These are phyloP conservation scores for Chironomus riparius DNA, from an alignment of 2,888 invertebrate species.

Conservation along the genomic window DNA sequence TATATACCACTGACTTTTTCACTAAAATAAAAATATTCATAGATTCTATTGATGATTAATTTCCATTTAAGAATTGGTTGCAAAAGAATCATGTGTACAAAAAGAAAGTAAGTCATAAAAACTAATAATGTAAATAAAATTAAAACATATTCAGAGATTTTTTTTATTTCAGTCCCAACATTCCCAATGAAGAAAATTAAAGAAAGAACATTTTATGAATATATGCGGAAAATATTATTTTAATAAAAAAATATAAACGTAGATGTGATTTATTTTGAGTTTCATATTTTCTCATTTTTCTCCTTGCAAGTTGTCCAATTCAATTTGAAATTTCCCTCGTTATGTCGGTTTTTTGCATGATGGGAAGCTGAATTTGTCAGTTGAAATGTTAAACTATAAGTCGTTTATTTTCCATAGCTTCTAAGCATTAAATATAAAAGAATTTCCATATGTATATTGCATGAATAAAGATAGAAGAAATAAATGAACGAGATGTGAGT, in stretches of 20 bases:
- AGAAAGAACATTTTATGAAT: neutral
- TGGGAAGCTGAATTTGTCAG: neutral
- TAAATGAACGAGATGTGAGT: neutral
- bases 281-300: neutral
- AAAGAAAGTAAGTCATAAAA: too few species aligned
- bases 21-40: too few species aligned
- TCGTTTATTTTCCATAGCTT: too few species aligned
- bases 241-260: constrained; percentile 8
- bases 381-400: too few species aligned
- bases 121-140: too few species aligned
- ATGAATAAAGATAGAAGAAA: neutral
- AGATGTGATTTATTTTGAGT: constrained; percentile 10
- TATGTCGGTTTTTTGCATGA: neutral
- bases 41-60: too few species aligned
- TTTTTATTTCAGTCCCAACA: too few species aligned
- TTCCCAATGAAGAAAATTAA: too few species aligned
- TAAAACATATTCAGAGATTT: too few species aligned
- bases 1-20: too few species aligned
- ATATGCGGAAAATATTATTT: neutral
- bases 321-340: constrained; percentile 3
- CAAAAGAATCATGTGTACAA: too few species aligned
- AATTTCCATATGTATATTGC: neutral
- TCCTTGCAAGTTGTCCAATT: constrained; percentile 5
- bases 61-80: too few species aligned
- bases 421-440: neutral